These are phyloP conservation scores for Monochamus alternatus DNA, from an alignment of 2,888 invertebrate species.

Conservation along the genomic window DNA sequence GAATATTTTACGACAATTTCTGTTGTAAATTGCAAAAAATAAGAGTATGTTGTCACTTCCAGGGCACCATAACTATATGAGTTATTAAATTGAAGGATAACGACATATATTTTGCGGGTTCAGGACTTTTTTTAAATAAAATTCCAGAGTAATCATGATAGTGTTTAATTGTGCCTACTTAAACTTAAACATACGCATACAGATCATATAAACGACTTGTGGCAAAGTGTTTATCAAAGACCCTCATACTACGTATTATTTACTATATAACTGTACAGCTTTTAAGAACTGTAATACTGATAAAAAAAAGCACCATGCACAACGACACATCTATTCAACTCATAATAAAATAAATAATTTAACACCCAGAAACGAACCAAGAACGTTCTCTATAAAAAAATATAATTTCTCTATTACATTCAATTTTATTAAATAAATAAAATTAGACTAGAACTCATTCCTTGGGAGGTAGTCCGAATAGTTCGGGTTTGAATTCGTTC, in stretches of 20 bases:
- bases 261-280: neutral
- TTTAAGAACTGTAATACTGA: conserved; percentile 17
- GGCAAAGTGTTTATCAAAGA: conserved; percentile 15
- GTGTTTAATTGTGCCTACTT: conserved; percentile 4
- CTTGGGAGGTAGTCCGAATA: conserved; percentile 86
- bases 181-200: conserved; percentile 4
- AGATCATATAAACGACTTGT: conserved; percentile 13
- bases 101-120: too few relatives aligned
- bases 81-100: too few relatives aligned
- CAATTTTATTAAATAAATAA: conserved; percentile 34
- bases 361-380: neutral
- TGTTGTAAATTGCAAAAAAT: too few relatives aligned
- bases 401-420: conserved; percentile 26
- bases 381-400: conserved; percentile 16
- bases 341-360: conserved; percentile 22
- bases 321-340: neutral
- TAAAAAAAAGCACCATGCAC: conserved; percentile 14
- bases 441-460: conserved; percentile 64
- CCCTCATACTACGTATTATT: too few relatives aligned
- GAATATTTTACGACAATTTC: too few relatives aligned
- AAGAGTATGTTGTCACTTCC: too few relatives aligned
- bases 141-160: neutral
- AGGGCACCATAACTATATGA: too few relatives aligned
- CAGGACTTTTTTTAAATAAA: conserved; percentile 4
- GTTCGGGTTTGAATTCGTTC: conserved; percentile 86